Evolutionary conservation across 2,888 invertebrate species (phyloP).

Genomic region (Drosophila fulvimacula): DNA sequence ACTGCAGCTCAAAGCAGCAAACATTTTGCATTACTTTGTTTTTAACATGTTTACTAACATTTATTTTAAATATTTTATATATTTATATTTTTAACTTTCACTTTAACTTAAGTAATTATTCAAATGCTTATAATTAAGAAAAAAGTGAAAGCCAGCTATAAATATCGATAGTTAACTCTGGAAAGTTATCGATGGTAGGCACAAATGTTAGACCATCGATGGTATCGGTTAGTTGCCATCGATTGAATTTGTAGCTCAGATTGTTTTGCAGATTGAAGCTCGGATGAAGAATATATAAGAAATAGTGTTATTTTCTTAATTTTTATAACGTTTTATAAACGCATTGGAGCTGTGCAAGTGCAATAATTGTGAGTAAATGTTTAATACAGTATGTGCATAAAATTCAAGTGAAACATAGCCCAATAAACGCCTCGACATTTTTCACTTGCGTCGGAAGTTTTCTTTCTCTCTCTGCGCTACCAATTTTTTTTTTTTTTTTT

Average conservation of each 20-base stretch:
- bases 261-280: conserved; percentile 69
- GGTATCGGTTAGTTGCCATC: conserved; percentile 45
- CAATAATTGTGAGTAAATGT: conserved; percentile 71
- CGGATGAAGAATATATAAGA: conserved; percentile 69
- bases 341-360: conserved; percentile 75
- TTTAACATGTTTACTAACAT: neutral
- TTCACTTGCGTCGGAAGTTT: conserved; percentile 67
- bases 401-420: conserved; percentile 19
- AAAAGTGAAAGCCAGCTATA: conserved; percentile 5
- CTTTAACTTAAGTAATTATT: neutral
- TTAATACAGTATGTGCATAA: conserved; percentile 36
- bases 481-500: conserved; percentile 58
- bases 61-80: neutral
- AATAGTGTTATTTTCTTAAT: conserved; percentile 51
- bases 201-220: conserved; percentile 23
- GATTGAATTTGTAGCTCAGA: conserved; percentile 52
- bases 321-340: conserved; percentile 57
- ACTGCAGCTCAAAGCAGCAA: neutral
- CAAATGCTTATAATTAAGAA: neutral
- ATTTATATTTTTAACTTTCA: neutral
- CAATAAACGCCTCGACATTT: conserved; percentile 58
- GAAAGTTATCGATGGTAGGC: conserved; percentile 18
- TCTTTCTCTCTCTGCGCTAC: conserved; percentile 47
- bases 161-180: conserved; percentile 25
- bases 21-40: neutral